Evolutionary conservation across 2,113 vertebrate genomes (phyloP).

Genomic region (Laterallus jamaicensis): DNA sequence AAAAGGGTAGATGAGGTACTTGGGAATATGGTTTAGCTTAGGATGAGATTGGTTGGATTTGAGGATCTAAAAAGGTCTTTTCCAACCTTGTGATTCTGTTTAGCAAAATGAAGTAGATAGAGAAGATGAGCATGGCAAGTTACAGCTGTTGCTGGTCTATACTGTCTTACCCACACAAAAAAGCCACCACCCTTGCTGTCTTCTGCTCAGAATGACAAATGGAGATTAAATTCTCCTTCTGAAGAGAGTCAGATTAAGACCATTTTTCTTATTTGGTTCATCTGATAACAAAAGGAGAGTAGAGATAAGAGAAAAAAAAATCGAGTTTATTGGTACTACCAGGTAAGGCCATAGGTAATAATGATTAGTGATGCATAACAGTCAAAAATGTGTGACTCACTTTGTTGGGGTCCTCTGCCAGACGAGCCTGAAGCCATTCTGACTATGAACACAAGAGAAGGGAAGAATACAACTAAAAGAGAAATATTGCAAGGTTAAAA

Average conservation of each 20-base stretch:
- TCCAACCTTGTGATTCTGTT: neutral
- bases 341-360: accelerated
- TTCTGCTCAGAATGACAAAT: neutral
- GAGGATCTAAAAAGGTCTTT: too few species aligned
- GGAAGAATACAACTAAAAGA: neutral
- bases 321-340: neutral
- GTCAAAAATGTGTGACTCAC: accelerated
- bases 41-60: too few species aligned
- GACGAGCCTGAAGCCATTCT: neutral
- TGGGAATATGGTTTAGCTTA: too few species aligned
- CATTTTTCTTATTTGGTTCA: neutral
- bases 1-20: too few species aligned
- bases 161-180: neutral
- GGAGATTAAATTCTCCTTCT: neutral
- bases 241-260: neutral
- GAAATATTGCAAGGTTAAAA: neutral
- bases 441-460: neutral
- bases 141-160: neutral
- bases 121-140: neutral
- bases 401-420: neutral
- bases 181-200: neutral
- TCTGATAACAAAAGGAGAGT: neutral
- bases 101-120: neutral
- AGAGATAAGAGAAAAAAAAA: neutral
- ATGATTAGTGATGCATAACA: neutral